Evolutionary conservation across 2,888 invertebrate species (phyloP), one percentile per base, ranked within the genome.

Genomic region (Microctonus brassicae): DNA sequence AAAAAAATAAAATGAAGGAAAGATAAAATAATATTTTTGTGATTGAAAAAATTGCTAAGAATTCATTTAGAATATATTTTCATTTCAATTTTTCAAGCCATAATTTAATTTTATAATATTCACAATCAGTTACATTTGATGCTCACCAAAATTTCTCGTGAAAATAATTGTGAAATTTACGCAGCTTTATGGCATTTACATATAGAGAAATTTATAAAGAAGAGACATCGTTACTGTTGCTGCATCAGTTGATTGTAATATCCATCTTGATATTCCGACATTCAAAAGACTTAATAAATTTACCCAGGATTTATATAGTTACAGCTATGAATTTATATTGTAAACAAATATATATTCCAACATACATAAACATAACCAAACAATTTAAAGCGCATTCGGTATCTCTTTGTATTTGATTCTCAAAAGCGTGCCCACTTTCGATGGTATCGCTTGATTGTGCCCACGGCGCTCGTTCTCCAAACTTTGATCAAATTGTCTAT

Each of bases 401-500:
- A 5, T 47, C 17, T 47, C 47, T 47, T 7, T 47, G 20, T 47
- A 17, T 47, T 47, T 17, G 17, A 47, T 47, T 20, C 20, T 47
- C 47, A 47, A 47, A 47, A 47, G 47, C 47, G 47, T 17, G 20
- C 47, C 47, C 47, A 47, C 47, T 47, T 47, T 47, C 47, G 47
- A 47, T 47, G 47, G 47, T 47, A 47, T 47, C 47, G 47, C 39
- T 70, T 68, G 67, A 69, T 69, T 65, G 69, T 68, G 71, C 75
- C 67, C 75, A 39, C 39, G 73, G 73, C 73, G 75, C 75, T 78
- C 76, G 69, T 77, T 76, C 73, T 62, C 47, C 74, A 70, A 77
- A 78, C 75, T 79, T 77, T 74, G 76, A 66, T 77, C 79, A 76
- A 78, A 80, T 79, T 79, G 76, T 67, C 76, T 34, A 73, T 75